Base-by-base conservation (phyloP, 2,888 invertebrate species). In the Formica aserva region DNA sequence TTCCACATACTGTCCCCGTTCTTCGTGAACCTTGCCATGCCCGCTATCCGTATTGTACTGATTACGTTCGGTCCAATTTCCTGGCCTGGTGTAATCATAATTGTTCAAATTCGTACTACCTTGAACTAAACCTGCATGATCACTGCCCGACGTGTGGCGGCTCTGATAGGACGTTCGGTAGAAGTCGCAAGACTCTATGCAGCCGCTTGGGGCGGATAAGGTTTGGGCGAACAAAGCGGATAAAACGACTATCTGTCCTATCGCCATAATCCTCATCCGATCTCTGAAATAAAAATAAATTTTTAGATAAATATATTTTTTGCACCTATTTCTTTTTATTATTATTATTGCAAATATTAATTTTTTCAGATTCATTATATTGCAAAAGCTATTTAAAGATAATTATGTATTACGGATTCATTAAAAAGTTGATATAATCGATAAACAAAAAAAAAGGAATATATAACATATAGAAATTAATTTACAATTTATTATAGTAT, bases 11-110 rank as follows among this genome's bases (percentile, higher is more conserved):
- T 93, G 93, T 1, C 93, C 93, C 4, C 87, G 88, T 62, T 92
- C 91, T 85, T 93, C 93, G 38, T 89, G 88, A 71, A 93, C 91
- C 66, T 90, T 85, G 6, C 93, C 93, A 18, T 85, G 87, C n/a
- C 93, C 93, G 69, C 89, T 88, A 45, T 92, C 88, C 3, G 92
- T 90, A n/a, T 85, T 85, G 71, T 91, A 93, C 13, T 92, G 88
- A 75, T 94, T 93, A 38, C 89, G 91, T 52, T 93, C 93, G 0
- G 89, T 87, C 94, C 94, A 94, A 32, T 88, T 94, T 22, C 93
- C 94, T n/a, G 93, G 93, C 57, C 87, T 90, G 0, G 87, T 62
- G 41, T 88, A 87, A 29, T 91, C 87, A 13, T 88, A 81, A 13
- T 89, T 82, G 32, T 88, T 80, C 15, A 87, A 72, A 60, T 65